A percentile compares a stretch with the other conserved stretches of the same genome.
Evolutionary conservation across 37 sponge, comb jelly and placozoan genomes (phyloP).

Genomic region (Dysidea cf. avara): DNA sequence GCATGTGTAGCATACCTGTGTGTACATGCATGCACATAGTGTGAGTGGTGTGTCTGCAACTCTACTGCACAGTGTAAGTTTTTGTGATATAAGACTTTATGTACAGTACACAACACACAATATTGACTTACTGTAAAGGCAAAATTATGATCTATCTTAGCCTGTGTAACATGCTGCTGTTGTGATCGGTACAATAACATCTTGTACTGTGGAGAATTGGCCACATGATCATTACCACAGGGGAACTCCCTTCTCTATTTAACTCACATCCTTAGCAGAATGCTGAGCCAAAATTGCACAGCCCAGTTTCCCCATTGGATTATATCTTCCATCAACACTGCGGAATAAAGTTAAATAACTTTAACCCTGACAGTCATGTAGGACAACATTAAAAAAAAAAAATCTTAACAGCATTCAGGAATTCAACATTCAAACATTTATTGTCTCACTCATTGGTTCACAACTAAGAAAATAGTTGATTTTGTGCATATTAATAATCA

Average conservation of each 20-base stretch:
- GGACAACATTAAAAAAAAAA: too few relatives aligned
- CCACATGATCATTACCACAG: background rate
- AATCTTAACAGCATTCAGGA: too few relatives aligned
- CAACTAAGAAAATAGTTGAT: too few relatives aligned
- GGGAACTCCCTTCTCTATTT: too few relatives aligned
- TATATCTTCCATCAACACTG: slow-evolving; percentile 82
- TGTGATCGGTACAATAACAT: slow-evolving; percentile 76
- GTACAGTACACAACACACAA: background rate
- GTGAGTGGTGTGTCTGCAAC: too few relatives aligned
- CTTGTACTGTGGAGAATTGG: slow-evolving; percentile 64
- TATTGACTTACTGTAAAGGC: slow-evolving; percentile 60
- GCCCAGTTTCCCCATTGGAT: slow-evolving; percentile 84
- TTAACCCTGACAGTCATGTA: background rate
- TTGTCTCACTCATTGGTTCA: too few relatives aligned
- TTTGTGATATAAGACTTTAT: too few relatives aligned
- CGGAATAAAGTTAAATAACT: background rate
- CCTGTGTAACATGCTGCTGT: slow-evolving; percentile 66
- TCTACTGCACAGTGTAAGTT: too few relatives aligned
- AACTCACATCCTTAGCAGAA: slow-evolving; percentile 61
- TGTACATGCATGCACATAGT: too few relatives aligned
- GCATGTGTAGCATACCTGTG: too few relatives aligned
- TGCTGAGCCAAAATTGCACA: slow-evolving; percentile 69
- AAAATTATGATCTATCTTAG: slow-evolving; percentile 66
- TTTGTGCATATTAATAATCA: too few relatives aligned
- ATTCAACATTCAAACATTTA: too few relatives aligned